Evolutionary conservation across 2,113 vertebrate species (phyloP).

Genomic region (Lipophrys pholis): DNA sequence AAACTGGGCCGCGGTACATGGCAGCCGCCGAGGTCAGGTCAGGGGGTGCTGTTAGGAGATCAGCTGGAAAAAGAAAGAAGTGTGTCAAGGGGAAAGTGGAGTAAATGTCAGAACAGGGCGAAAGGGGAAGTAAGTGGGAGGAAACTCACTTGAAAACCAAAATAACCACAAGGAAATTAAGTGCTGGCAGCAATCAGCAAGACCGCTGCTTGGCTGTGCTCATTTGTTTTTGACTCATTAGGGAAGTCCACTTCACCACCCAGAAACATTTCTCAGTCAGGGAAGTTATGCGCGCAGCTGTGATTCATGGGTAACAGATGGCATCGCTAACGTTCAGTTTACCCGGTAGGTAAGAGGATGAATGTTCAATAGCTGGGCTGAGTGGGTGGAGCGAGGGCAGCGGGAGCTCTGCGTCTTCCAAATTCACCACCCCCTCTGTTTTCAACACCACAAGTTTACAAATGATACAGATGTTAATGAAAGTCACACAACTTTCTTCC

Average conservation of each 20-base stretch:
- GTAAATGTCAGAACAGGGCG: background rate
- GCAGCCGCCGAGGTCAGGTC: slow-evolving; percentile 96
- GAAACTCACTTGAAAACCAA: slow-evolving; percentile 12
- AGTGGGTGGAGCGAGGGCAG: slow-evolving; percentile 60
- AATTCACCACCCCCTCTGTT: slow-evolving; percentile 31
- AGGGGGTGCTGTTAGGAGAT: slow-evolving; percentile 93
- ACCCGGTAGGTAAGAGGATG: slow-evolving; percentile 71
- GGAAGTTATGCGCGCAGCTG: slow-evolving; percentile 61
- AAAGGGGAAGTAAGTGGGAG: background rate
- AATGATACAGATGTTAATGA: slow-evolving; percentile 15
- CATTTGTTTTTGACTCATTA: slow-evolving; percentile 66
- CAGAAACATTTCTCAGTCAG: slow-evolving; percentile 63
- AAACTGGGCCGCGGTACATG: slow-evolving; percentile 96
- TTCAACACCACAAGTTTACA: slow-evolving; percentile 11
- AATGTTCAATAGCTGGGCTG: slow-evolving; percentile 65
- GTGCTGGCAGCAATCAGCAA: slow-evolving; percentile 51
- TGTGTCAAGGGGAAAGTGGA: background rate
- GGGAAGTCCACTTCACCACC: slow-evolving; percentile 61
- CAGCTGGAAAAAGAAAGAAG: slow-evolving; percentile 71
- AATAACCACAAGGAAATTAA: slow-evolving; percentile 49
- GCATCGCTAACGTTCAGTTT: slow-evolving; percentile 64
- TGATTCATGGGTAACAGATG: slow-evolving; percentile 79
- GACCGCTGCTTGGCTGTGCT: slow-evolving; percentile 36
- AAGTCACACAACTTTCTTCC: slow-evolving; percentile 19
- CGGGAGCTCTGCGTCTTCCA: slow-evolving; percentile 38